Evolutionary conservation across 2,113 vertebrate species (phyloP).

Genomic region (human (Homo sapiens)): DNA sequence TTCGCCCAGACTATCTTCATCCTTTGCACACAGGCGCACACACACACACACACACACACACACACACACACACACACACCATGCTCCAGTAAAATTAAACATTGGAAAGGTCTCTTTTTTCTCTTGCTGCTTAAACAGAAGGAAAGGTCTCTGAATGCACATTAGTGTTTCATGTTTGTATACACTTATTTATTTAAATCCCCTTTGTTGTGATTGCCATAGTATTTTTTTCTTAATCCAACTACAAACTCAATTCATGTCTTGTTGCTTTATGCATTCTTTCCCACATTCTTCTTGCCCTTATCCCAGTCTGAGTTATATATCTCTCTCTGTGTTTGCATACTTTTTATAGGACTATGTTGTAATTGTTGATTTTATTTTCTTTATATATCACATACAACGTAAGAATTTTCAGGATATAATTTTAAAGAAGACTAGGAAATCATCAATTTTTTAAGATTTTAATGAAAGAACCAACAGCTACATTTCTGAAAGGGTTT

Average conservation of each 20-base stretch:
- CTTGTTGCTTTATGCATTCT: neutral
- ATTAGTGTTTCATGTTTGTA: neutral
- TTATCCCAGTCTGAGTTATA: neutral
- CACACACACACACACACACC: neutral
- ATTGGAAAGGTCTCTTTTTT: neutral
- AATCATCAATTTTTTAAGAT: neutral
- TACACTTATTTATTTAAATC: neutral
- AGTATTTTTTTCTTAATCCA: neutral
- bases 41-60: no score
- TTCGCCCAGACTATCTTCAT: accelerated
- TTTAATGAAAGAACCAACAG: neutral
- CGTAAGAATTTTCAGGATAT: neutral
- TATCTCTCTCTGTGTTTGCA: neutral
- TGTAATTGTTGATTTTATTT: neutral
- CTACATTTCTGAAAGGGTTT: neutral
- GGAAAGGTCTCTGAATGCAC: neutral
- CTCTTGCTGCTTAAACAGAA: no score
- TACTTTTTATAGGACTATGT: neutral
- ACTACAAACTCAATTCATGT: neutral
- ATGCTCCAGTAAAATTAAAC: neutral
- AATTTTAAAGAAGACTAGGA: neutral
- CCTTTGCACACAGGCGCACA: accelerated
- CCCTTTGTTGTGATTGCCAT: neutral
- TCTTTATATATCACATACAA: neutral
- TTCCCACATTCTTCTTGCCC: neutral